These are phyloP conservation scores for Urocynchramus pylzowi DNA, from an alignment of 2,113 vertebrate species.

Conservation along the genomic window DNA sequence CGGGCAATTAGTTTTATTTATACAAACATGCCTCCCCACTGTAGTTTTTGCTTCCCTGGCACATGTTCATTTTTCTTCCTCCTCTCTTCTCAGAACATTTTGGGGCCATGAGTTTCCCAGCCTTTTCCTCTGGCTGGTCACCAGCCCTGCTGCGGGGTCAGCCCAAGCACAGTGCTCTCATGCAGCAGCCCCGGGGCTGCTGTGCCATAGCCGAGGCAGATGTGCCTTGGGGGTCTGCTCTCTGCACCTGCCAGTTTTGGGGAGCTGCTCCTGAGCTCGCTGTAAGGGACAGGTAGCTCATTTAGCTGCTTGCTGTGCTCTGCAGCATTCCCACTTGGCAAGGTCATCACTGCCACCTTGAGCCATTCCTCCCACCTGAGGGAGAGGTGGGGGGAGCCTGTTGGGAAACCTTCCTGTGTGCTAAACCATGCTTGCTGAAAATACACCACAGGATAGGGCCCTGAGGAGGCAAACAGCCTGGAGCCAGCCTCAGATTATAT, in stretches of 20 bases:
- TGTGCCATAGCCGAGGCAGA: fast-evolving
- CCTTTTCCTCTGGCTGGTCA: neutral
- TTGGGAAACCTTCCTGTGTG: neutral
- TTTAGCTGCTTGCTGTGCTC: neutral
- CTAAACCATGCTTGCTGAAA: neutral
- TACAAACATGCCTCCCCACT: neutral
- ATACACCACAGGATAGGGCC: neutral
- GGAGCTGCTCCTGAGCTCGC: fast-evolving
- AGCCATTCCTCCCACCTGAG: neutral
- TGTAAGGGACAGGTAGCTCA: neutral
- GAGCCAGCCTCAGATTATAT: neutral
- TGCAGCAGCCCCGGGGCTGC: too few species aligned
- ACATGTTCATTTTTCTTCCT: neutral
- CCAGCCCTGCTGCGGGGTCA: neutral
- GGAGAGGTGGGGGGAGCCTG: neutral
- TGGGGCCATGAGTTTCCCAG: neutral
- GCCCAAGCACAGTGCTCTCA: fast-evolving
- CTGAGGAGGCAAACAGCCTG: neutral
- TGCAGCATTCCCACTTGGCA: neutral
- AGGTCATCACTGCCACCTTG: fast-evolving
- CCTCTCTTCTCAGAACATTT: neutral
- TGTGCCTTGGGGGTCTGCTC: fast-evolving
- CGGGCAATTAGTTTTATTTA: neutral
- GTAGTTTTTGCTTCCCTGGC: neutral
- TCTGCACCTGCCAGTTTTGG: neutral